Conservation (phyloP, 2,113 vertebrate species). For the Mormyrus iriodes region DNA sequence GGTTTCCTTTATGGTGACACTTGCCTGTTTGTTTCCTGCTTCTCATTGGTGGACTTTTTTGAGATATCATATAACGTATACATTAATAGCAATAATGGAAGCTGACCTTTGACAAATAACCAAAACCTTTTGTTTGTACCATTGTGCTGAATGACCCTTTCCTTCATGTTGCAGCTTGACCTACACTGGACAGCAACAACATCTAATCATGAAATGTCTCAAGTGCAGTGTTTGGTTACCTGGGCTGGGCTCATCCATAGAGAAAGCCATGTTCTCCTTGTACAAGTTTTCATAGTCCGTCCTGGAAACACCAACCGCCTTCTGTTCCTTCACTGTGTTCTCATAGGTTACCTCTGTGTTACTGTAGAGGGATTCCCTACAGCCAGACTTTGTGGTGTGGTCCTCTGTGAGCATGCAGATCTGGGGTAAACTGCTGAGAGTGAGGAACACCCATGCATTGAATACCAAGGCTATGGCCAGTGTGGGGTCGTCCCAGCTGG, state of each 20-base stretch:
- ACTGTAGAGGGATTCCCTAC: constrained; percentile 62
- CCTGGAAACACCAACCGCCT: not conserved
- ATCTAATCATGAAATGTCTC: not conserved
- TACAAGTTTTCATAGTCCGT: constrained; percentile 72
- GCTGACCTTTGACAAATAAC: not conserved
- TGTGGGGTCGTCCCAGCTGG: constrained; percentile 80
- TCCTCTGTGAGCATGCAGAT: constrained; percentile 63
- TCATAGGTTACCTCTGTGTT: constrained; percentile 77
- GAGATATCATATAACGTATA: not conserved
- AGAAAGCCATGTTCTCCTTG: constrained; percentile 90
- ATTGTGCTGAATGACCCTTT: not conserved
- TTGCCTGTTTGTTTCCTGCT: not conserved
- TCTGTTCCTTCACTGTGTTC: constrained; percentile 82
- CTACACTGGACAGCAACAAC: not conserved
- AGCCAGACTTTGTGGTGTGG: constrained; percentile 45
- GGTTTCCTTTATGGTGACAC: not conserved
- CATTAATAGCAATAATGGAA: not conserved
- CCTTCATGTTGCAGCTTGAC: not conserved
- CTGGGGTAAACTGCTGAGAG: constrained; percentile 76
- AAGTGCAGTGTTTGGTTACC: constrained; percentile 52
- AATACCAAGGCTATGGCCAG: constrained; percentile 81
- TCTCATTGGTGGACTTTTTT: not conserved
- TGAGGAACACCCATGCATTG: constrained; percentile 76
- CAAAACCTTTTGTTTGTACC: not conserved
- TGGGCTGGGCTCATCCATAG: constrained; percentile 79